Evolutionary conservation across 2,888 invertebrate genomes (phyloP).

Genomic region (Meteorus cinctellus): DNA sequence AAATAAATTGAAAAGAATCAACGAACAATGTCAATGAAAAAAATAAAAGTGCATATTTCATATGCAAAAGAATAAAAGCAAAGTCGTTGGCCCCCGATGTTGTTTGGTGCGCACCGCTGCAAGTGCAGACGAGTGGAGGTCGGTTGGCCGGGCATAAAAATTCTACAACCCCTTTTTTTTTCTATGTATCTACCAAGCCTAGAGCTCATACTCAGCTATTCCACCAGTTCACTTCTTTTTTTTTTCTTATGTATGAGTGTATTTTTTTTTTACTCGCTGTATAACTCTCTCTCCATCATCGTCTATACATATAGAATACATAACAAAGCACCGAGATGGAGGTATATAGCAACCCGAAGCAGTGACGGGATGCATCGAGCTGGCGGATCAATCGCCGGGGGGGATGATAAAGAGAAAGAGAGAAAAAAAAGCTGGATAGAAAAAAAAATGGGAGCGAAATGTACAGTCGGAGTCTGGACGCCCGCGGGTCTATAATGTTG

Average conservation of each 20-base stretch:
- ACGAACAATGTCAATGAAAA: conserved; percentile 72
- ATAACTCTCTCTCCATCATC: conserved; percentile 11
- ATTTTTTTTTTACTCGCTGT: background rate
- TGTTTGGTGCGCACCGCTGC: conserved; percentile 72
- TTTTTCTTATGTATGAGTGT: background rate
- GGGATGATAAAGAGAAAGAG: conserved; percentile 23
- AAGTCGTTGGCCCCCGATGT: conserved; percentile 75
- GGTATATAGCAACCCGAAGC: background rate
- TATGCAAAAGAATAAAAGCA: conserved; percentile 53
- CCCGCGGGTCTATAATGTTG: conserved; percentile 19
- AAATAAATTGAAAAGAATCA: conserved; percentile 66
- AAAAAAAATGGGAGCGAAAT: conserved; percentile 40
- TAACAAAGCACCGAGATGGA: conserved; percentile 3
- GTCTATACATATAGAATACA: background rate
- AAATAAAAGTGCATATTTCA: conserved; percentile 67
- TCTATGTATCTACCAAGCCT: conserved; percentile 42
- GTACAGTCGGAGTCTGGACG: conserved; percentile 26
- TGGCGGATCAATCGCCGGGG: conserved; percentile 36
- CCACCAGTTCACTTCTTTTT: conserved; percentile 6
- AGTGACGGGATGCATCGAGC: conserved; percentile 36
- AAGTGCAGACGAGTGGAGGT: conserved; percentile 48
- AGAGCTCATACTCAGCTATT: conserved; percentile 24
- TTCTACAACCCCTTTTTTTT: conserved; percentile 58
- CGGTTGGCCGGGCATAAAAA: conserved; percentile 64
- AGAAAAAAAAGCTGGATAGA: background rate